These are phyloP conservation scores for Cranoglanis bouderius DNA, from an alignment of 2,113 vertebrate genomes.

Conservation along the genomic window DNA sequence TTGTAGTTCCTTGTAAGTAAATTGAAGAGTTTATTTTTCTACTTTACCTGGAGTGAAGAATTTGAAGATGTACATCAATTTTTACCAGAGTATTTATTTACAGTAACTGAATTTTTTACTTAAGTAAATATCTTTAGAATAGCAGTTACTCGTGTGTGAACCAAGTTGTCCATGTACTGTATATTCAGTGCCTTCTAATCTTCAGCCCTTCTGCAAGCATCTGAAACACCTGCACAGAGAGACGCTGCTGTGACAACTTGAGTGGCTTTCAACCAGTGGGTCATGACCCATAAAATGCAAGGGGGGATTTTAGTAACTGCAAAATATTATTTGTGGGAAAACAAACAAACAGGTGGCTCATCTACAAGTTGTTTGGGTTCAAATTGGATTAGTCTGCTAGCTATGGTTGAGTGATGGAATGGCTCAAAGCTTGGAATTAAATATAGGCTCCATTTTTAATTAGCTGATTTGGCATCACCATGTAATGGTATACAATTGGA, in stretches of 20 bases:
- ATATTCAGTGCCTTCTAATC: background rate
- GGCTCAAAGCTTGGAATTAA: background rate
- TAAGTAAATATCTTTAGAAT: background rate
- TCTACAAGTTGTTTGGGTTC: background rate
- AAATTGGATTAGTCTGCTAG: background rate
- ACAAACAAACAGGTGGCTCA: background rate
- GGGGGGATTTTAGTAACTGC: background rate
- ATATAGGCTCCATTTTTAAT: background rate
- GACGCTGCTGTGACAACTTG: background rate
- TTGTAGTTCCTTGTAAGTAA: background rate
- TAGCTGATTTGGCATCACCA: background rate
- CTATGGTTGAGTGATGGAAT: background rate
- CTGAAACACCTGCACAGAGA: background rate
- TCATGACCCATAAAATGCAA: background rate
- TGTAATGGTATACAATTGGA: background rate
- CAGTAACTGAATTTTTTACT: background rate
- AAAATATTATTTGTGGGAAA: background rate
- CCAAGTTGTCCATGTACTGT: background rate
- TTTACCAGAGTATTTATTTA: background rate
- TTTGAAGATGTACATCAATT: background rate
- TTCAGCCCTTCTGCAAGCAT: background rate
- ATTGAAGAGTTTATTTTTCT: background rate
- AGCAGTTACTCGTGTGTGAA: background rate
- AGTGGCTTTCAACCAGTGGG: background rate
- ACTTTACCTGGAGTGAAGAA: background rate